A percentile compares a stretch with the other conserved stretches of the same genome.
These are phyloP conservation scores for Apomyelois bistriatella DNA, from an alignment of 2,888 invertebrate species.

Conservation along the genomic window DNA sequence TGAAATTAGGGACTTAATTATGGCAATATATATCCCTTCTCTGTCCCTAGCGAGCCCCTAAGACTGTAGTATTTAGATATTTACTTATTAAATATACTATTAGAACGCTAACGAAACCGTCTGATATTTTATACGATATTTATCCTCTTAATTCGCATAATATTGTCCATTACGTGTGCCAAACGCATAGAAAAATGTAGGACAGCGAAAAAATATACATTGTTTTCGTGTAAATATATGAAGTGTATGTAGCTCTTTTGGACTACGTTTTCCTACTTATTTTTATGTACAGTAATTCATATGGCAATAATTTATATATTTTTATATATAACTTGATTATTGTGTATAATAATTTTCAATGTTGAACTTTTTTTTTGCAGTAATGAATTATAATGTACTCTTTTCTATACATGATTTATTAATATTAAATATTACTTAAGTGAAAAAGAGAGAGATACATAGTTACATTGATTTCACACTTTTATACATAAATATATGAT, in stretches of 20 bases:
- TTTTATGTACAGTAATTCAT: background rate
- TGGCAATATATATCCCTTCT: background rate
- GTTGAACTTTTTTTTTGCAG: background rate
- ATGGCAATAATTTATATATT: background rate
- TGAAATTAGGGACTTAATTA: background rate
- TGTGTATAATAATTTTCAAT: background rate
- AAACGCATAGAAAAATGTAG: background rate
- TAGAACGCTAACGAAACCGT: slow-evolving; percentile 8
- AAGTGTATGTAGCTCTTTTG: background rate
- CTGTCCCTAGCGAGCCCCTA: slow-evolving; percentile 2
- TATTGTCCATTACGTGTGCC: background rate
- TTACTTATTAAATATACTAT: slow-evolving; percentile 4
- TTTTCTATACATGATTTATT: background rate
- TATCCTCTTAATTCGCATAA: slow-evolving; percentile 3
- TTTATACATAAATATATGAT: background rate
- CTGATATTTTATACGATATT: slow-evolving; percentile 10
- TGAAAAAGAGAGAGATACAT: background rate
- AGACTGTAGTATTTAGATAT: slow-evolving; percentile 11
- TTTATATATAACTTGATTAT: background rate
- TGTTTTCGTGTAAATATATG: background rate
- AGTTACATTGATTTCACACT: slow-evolving; percentile 1
- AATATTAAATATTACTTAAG: background rate
- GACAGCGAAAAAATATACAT: slow-evolving; percentile 1
- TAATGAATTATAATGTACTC: no score
- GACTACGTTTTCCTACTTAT: background rate